Conservation (phyloP, 1,140 invertebrate species). For the Hyles vespertilio region DNA sequence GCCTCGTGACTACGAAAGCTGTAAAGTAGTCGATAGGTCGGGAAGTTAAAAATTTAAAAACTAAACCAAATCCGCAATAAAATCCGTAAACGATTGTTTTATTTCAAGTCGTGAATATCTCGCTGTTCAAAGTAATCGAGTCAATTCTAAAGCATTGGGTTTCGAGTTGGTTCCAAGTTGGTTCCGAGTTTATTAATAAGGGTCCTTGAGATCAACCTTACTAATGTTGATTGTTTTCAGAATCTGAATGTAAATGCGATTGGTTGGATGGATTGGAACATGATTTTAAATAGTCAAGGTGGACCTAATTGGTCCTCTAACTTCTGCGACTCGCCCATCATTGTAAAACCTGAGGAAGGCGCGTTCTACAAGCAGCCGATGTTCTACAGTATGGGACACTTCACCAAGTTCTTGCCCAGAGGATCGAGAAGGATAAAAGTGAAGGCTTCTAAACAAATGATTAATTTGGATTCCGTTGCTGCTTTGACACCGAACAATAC, state of each 20-base stretch:
- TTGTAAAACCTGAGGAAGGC: conserved; percentile 78
- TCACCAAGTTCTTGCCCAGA: conserved; percentile 86
- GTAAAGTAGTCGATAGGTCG: no score
- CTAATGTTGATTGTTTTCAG: conserved; percentile 46
- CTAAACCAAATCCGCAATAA: no score
- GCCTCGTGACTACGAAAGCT: no score
- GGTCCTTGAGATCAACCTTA: no score
- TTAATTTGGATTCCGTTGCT: conserved; percentile 23
- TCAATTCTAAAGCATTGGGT: no score
- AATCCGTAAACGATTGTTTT: no score
- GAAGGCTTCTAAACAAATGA: no score
- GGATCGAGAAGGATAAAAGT: conserved; percentile 76
- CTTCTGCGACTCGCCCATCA: conserved; percentile 85
- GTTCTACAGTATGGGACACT: conserved; percentile 91
- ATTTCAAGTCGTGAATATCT: no score
- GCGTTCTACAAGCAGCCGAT: conserved; percentile 93
- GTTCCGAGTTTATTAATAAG: no score
- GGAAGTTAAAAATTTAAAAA: no score
- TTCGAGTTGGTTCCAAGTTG: no score
- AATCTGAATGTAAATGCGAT: conserved; percentile 82
- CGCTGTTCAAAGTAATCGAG: no score
- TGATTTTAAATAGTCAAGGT: conserved; percentile 83
- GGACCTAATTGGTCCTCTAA: conserved; percentile 88
- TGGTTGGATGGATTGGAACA: conserved; percentile 94
- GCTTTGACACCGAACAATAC: conserved; percentile 43